These are phyloP conservation scores for Urosaurus nigricauda DNA, from an alignment of 2,797 vertebrate species.

Conservation along the genomic window DNA sequence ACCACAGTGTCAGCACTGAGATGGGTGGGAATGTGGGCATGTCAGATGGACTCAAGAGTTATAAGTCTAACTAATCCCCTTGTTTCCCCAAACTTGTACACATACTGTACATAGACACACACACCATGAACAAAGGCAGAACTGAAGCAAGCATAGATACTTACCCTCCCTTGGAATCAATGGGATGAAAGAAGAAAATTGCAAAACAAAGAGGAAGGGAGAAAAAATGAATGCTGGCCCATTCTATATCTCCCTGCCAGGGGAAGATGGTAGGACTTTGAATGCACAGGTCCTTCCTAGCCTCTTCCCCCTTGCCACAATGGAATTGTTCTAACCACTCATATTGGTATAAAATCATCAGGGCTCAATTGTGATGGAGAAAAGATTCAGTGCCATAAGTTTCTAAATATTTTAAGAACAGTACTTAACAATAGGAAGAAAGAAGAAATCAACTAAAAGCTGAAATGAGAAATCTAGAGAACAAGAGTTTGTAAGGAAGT, in stretches of 20 bases:
- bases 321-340: not conserved
- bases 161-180: not conserved
- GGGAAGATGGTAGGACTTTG: not conserved
- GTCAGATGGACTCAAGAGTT: not conserved
- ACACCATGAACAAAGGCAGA: not conserved
- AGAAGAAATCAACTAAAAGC: not conserved
- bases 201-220: not conserved
- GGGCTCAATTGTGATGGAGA: not conserved
- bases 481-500: not conserved
- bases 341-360: not conserved
- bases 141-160: not conserved
- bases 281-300: not conserved
- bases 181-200: not conserved
- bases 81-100: not conserved
- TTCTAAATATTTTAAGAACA: slow-evolving; percentile 4
- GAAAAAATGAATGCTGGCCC: not conserved
- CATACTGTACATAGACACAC: not conserved
- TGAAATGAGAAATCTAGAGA: not conserved
- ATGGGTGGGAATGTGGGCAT: not conserved
- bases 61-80: not conserved
- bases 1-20: not conserved
- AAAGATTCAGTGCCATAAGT: not conserved
- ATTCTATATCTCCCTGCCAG: not conserved
- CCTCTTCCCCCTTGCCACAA: not conserved
- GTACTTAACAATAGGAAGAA: not conserved